Conservation (phyloP, 2,888 invertebrate species). For the Drosophila pseudotalamancana region DNA sequence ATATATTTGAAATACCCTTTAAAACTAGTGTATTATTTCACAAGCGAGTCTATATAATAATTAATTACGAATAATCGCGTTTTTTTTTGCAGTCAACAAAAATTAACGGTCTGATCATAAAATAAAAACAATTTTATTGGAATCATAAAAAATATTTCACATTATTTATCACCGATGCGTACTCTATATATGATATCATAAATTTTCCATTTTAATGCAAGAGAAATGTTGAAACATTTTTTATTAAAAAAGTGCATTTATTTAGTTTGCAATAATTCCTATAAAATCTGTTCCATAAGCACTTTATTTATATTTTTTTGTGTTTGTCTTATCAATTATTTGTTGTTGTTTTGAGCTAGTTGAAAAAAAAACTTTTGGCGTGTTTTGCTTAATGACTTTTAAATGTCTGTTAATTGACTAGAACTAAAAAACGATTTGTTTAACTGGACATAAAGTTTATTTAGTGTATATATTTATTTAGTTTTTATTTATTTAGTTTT, state of each 20-base stretch:
- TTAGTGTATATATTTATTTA: background rate
- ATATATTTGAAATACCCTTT: background rate
- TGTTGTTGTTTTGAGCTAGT: background rate
- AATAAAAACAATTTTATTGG: conserved; percentile 13
- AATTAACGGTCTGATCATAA: conserved; percentile 4
- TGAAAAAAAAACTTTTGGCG: background rate
- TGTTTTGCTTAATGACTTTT: background rate
- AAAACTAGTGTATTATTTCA: background rate
- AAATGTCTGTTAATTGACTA: background rate
- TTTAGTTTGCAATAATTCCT: background rate
- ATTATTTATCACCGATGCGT: conserved; percentile 15
- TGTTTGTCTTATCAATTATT: background rate
- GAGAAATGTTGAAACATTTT: background rate
- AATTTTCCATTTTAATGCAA: background rate
- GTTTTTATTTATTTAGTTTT: background rate
- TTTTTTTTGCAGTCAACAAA: conserved; percentile 5
- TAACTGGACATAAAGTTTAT: background rate
- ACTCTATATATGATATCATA: background rate
- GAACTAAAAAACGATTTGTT: conserved; percentile 1
- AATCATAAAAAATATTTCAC: conserved; percentile 6
- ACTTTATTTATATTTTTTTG: background rate
- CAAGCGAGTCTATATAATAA: background rate
- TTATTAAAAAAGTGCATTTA: background rate
- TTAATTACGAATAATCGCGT: conserved; percentile 6
- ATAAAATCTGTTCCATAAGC: too few species aligned